Base-by-base conservation (phyloP, 2,113 vertebrate species). In the Dasyornis broadbenti region DNA sequence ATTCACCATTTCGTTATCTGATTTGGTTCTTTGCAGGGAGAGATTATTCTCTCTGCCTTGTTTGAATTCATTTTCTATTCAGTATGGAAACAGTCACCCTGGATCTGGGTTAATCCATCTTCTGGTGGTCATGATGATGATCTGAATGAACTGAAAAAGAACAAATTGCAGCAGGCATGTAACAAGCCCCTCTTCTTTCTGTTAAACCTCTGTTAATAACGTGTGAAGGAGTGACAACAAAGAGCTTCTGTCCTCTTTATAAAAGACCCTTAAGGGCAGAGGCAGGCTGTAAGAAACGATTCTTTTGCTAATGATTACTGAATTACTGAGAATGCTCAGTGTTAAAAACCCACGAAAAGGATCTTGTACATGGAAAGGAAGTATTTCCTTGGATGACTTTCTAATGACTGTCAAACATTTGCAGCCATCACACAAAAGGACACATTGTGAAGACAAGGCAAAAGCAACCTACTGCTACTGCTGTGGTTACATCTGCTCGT, bases 381-480 rank as follows among this genome's bases (percentile, higher is more conserved):
- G 97, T 64, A 84, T 95, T 97, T 98, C 93, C 96, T 96, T 96
- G 94, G 96, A 94, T 80, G 87, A 87, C 88, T 98, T 93, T 96
- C 68, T 97, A 96, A 97, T 96, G 80, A 95, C 96, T 94, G 96
- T 97, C 96, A 97, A 97, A 97, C 92, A 89, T 96, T 96, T 96
- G 66, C 94, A 97, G 76, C 52, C 81, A 33, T 70, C 91, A 84
- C 78, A 97, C 92, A 97, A 96, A 97, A 94, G 80, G 94, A 95
- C 92, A 87, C 86, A 90, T 97, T 97, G 97, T 97, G 82, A 88
- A 65, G 92, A 83, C 73, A 85, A 77, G 86, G 64, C 83, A 78
- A 82, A 92, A 61, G 54, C 39, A 49, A 70, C 65, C 70, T 86
- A 88, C 59, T 60, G 59, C 86, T 68, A 18, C 44, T 69, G 77